phyloP scores from a whole-genome alignment of 2,888 invertebrate species.

The Ypsolopha sequella region DNA sequence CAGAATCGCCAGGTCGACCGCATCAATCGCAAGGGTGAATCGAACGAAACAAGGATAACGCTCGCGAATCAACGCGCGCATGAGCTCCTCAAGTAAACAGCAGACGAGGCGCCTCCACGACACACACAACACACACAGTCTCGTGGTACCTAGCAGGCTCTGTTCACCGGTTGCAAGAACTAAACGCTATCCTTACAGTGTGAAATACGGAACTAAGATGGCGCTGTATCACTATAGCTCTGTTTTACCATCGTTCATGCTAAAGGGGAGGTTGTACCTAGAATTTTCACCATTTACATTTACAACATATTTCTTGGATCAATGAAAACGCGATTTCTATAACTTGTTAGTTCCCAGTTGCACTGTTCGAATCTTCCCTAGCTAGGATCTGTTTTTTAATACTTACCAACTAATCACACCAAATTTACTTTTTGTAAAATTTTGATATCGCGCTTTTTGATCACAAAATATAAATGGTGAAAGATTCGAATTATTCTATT shows the following conservation, averaged over 20 bases:
- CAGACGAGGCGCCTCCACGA: constrained; percentile 38
- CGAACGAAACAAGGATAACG: constrained; percentile 96
- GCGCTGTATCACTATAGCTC: no score
- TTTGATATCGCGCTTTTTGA: background rate
- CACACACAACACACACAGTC: constrained; percentile 34
- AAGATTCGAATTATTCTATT: background rate
- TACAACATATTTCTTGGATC: no score
- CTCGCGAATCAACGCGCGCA: constrained; percentile 97
- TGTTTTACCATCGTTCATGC: no score
- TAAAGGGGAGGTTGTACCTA: no score
- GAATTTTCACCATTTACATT: no score
- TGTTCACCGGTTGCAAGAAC: constrained; percentile 10
- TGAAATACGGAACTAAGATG: no score
- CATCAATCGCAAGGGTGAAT: constrained; percentile 96
- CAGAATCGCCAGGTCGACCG: constrained; percentile 98
- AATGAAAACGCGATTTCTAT: no score
- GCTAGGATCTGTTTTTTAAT: no score
- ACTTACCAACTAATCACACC: no score
- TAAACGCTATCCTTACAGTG: background rate
- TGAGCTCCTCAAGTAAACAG: constrained; percentile 91
- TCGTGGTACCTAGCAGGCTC: constrained; percentile 34
- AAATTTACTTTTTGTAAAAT: background rate
- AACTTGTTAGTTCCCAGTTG: no score
- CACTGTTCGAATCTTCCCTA: no score
- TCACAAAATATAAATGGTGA: background rate